phyloP scores from a whole-genome alignment of 37 sponge, comb jelly and placozoan species.

The Diacarnus erythraeanus region DNA sequence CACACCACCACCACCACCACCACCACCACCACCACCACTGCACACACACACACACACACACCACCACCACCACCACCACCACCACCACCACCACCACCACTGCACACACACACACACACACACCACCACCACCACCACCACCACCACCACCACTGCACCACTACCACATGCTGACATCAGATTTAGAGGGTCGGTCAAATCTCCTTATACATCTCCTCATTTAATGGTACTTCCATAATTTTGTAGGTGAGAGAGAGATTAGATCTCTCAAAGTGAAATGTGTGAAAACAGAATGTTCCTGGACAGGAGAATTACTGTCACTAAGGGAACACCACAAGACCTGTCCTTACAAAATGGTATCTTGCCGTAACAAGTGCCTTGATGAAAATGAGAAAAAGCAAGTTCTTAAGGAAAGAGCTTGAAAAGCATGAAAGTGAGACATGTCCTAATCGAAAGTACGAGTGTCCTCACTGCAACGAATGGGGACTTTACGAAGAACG shows the following conservation, averaged over 20 bases:
- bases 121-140: background rate
- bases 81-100: background rate
- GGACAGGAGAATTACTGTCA: background rate
- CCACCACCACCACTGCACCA: background rate
- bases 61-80: background rate
- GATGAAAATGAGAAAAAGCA: background rate
- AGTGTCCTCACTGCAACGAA: background rate
- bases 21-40: background rate
- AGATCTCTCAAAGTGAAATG: no score
- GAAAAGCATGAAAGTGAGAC: background rate
- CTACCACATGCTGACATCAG: no score
- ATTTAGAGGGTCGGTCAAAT: no score
- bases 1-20: background rate
- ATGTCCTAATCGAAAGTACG: background rate
- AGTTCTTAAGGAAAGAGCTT: background rate
- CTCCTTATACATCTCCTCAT: no score
- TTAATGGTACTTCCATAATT: no score
- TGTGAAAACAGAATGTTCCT: no score
- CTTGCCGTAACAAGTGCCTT: background rate
- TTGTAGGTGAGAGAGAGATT: no score
- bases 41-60: no score
- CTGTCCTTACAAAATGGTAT: background rate
- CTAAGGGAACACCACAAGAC: background rate
- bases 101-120: no score
- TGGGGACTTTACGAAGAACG: background rate